phyloP scores from a whole-genome alignment of 2,113 vertebrate genomes.

The Cnemophilus loriae region DNA sequence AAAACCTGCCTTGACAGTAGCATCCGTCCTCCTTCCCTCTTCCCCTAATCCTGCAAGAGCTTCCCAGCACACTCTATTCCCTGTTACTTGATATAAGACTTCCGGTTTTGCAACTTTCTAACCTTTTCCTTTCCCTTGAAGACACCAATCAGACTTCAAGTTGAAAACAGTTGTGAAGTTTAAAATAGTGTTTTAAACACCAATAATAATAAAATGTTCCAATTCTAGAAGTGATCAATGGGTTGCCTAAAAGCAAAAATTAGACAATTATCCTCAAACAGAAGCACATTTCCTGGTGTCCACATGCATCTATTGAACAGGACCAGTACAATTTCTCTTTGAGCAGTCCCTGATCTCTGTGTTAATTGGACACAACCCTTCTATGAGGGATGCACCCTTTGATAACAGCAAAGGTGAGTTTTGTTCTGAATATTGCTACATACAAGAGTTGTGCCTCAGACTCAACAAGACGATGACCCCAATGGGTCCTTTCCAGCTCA shows the following conservation, averaged over 20 bases:
- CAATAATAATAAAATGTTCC: background rate
- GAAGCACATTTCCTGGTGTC: background rate
- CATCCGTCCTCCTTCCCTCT: background rate
- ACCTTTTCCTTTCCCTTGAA: background rate
- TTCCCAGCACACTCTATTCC: background rate
- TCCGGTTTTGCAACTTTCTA: background rate
- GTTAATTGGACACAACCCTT: background rate
- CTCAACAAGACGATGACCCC: background rate
- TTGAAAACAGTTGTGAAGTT: background rate
- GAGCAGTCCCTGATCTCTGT: background rate
- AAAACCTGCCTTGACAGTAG: background rate
- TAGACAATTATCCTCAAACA: background rate
- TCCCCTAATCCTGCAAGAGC: background rate
- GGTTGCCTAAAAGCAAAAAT: background rate
- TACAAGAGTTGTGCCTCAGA: background rate
- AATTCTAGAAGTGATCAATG: background rate
- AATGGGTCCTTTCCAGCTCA: background rate
- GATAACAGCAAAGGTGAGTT: background rate
- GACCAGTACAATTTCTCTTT: background rate
- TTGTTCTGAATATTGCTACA: background rate
- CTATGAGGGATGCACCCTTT: background rate
- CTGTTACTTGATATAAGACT: background rate
- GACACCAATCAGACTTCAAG: background rate
- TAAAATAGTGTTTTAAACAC: background rate
- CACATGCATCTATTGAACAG: background rate